phyloP scores from a whole-genome alignment of 2,797 vertebrate species.

The Lates japonicus region DNA sequence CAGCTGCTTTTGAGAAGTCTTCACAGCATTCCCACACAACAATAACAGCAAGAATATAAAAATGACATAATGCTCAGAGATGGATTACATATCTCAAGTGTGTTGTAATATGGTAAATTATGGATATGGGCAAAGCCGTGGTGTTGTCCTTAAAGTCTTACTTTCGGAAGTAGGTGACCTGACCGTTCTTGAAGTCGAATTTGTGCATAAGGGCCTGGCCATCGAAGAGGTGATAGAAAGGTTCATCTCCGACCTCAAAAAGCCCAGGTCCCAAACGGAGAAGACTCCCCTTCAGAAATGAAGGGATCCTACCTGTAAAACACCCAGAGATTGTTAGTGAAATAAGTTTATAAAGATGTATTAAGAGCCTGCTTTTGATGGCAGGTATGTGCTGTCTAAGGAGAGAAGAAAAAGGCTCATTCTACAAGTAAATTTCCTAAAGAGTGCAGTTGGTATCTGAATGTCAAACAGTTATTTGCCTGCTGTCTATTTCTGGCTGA shows the following conservation, averaged over 20 bases:
- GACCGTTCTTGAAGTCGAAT: conserved; percentile 97
- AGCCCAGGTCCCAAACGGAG: conserved; percentile 95
- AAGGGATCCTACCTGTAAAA: conserved; percentile 90
- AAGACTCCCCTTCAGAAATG: conserved; percentile 94
- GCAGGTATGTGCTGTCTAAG: background rate
- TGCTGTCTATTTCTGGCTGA: conserved; percentile 42
- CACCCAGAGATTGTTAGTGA: background rate
- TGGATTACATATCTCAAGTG: background rate
- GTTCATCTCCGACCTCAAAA: conserved; percentile 95
- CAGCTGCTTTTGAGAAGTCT: background rate
- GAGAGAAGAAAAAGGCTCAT: background rate
- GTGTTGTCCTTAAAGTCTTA: conserved; percentile 68
- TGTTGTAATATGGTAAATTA: background rate
- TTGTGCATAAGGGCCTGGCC: conserved; percentile 99
- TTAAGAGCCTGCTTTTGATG: background rate
- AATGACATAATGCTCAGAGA: background rate
- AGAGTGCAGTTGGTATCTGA: background rate
- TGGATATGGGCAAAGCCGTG: background rate
- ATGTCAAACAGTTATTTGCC: background rate
- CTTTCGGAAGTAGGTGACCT: conserved; percentile 95
- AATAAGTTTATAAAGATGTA: background rate
- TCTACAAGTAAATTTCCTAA: background rate
- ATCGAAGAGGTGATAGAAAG: conserved; percentile 97
- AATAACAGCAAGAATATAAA: background rate
- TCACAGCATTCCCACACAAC: background rate